Percentiles rank a stretch among this genome's conserved stretches.
Conservation (phyloP, 1,140 invertebrate genomes). For the Oppia nitens region DNA sequence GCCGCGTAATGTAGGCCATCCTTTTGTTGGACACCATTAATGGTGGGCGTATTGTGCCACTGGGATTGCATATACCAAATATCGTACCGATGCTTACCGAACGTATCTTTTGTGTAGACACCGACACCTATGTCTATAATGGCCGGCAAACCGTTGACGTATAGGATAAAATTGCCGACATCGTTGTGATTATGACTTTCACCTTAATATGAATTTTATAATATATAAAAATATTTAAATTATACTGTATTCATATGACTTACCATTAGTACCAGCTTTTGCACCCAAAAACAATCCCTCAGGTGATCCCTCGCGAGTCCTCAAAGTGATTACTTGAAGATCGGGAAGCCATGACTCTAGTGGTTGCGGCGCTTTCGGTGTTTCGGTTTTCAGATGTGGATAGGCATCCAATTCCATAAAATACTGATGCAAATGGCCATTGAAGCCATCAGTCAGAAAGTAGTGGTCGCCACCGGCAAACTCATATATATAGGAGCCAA, state of each 20-base stretch:
- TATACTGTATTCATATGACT: not conserved
- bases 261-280: slow-evolving; percentile 1
- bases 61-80: not conserved
- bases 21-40: not conserved
- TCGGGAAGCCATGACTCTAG: not conserved
- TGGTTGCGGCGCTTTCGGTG: not conserved
- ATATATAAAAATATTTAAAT: not conserved
- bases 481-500: slow-evolving; percentile 1
- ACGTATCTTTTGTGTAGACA: not conserved
- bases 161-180: not conserved
- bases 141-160: not conserved
- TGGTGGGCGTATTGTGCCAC: not conserved
- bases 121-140: slow-evolving; percentile 1
- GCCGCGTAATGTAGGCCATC: not conserved
- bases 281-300: not conserved
- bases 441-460: not conserved
- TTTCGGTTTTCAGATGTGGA: not conserved
- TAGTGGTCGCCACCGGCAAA: not conserved
- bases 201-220: not conserved
- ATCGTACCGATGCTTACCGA: not conserved
- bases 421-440: not conserved
- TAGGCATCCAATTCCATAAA: not conserved
- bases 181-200: slow-evolving; percentile 4
- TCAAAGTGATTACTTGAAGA: not conserved
- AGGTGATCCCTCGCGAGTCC: not conserved